A percentile compares a stretch with the other conserved stretches of the same genome.
Evolutionary conservation across 2,888 invertebrate genomes (phyloP).

Genomic region (Palloptera scutellata): DNA sequence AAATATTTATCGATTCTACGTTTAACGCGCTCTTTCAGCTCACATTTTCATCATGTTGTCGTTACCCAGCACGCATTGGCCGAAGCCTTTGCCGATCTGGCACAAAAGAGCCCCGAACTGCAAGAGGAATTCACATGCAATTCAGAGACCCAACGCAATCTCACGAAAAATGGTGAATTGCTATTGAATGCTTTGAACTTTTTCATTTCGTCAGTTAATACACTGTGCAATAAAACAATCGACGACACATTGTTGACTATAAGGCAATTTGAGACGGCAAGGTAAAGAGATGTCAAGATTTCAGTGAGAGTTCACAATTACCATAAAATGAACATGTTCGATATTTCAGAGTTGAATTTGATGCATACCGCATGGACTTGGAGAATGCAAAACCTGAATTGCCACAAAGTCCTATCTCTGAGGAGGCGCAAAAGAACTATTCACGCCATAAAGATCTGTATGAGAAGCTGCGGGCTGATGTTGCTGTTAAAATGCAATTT

Average conservation of each 20-base stretch:
- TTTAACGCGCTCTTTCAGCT: conserved; percentile 83
- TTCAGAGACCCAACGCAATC: conserved; percentile 92
- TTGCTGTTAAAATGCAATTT: conserved; percentile 93
- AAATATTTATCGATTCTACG: conserved; percentile 90
- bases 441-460: conserved; percentile 88
- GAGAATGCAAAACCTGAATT: conserved; percentile 76
- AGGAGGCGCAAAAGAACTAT: conserved; percentile 83
- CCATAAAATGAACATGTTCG: not conserved
- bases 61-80: conserved; percentile 88
- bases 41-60: conserved; percentile 88
- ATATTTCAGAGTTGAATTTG: conserved; percentile 85
- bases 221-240: conserved; percentile 96
- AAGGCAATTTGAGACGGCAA: conserved; percentile 71
- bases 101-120: conserved; percentile 94
- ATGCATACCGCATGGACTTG: conserved; percentile 95
- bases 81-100: conserved; percentile 93
- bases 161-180: conserved; percentile 93
- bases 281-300: conserved; percentile 58
- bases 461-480: conserved; percentile 92
- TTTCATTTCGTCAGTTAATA: conserved; percentile 95
- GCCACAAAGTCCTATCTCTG: conserved; percentile 70
- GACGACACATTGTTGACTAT: conserved; percentile 85
- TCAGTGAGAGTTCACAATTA: not conserved
- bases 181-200: conserved; percentile 92
- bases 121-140: conserved; percentile 95